Base-by-base conservation (phyloP, 2,888 invertebrate genomes). In the Lapara coniferarum region DNA sequence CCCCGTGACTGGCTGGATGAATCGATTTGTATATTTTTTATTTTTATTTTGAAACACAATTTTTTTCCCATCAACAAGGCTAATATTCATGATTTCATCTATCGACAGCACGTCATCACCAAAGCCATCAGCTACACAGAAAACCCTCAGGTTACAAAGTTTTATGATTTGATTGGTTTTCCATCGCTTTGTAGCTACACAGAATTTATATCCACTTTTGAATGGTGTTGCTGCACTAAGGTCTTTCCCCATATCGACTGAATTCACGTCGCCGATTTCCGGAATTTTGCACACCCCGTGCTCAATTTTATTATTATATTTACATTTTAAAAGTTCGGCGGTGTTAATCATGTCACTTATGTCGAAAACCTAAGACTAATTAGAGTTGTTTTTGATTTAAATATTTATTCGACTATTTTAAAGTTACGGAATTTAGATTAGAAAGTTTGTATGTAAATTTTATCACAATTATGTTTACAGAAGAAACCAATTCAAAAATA, bases 41-140 rank as follows among this genome's bases (percentile, higher is more conserved):
- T 59, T 66, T 59, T 71, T 71, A 14, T 53, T 75, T 75, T 77
- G 71, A 75, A 73, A 74, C 78, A 77, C 71, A 74, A 71, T 68
- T 73, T 63, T n/a, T 49, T 75, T 63, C 19, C 46, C 77, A 80
- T 75, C 74, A 69, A 76, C 73, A 77, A 82, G 75, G 82, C 81
- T 84, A 83, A 85, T 80, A 83, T 85, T 86, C 89, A 90, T 87
- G 81, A 86, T 92, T 92, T 88, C 91, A 92, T 91, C 83, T 90
- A 92, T 85, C 90, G 83, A 86, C 93, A 92, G 93, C 93, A 93
- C 93, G 92, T 82, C 92, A 86, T 87, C 92, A 92, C 85, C 92
- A 90, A 92, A 92, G 92, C 85, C 93, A 93, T 92, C 93, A 93
- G 89, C 88, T 93, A 89, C 93, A 93, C 90, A 87, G 93, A 92